Conservation (phyloP, 2,797 vertebrate species). For the Taenioides sp. region DNA sequence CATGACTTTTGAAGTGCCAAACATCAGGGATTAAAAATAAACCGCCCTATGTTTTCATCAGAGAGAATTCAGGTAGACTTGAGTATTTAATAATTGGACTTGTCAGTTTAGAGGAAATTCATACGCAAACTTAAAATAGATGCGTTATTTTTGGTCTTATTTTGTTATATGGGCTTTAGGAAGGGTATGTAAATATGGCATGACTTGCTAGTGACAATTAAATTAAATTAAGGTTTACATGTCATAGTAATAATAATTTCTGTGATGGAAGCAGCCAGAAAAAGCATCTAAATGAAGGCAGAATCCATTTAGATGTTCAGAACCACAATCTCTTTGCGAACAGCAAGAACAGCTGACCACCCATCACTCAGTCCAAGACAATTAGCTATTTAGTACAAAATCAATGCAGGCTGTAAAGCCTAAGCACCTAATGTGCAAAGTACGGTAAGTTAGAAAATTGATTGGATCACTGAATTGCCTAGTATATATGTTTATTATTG, state of each 20-base stretch:
- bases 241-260: background rate
- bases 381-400: constrained; percentile 8
- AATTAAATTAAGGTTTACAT: background rate
- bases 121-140: background rate
- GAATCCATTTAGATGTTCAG: background rate
- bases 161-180: background rate
- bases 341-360: background rate
- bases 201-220: background rate
- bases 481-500: background rate
- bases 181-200: background rate
- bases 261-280: background rate
- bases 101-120: background rate
- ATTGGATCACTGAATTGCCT: background rate
- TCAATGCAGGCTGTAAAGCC: background rate
- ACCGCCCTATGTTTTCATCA: background rate
- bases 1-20: constrained; percentile 38
- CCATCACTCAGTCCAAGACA: background rate
- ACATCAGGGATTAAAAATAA: constrained; percentile 13
- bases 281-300: background rate
- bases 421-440: constrained; percentile 1
- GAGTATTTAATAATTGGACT: background rate
- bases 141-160: background rate
- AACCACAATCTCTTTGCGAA: background rate
- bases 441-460: background rate
- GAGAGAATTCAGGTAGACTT: constrained; percentile 3